These are phyloP conservation scores for Argyresthia goedartella DNA, from an alignment of 2,888 invertebrate species.

Conservation along the genomic window DNA sequence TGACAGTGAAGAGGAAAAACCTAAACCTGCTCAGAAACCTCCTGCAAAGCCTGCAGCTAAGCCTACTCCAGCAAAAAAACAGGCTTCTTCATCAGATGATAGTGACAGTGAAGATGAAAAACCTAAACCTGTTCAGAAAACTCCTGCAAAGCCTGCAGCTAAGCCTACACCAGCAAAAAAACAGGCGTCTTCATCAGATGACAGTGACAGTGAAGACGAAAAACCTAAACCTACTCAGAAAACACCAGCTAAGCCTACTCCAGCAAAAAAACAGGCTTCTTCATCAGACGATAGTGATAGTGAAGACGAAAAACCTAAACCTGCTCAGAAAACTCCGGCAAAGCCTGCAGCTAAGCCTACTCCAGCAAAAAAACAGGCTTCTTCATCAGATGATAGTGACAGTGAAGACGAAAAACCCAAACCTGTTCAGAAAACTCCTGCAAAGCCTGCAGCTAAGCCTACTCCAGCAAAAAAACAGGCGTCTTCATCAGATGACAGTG, in stretches of 20 bases:
- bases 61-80: conserved; percentile 22
- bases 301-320: conserved; percentile 21
- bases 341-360: conserved; percentile 21
- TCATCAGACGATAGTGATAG: conserved; percentile 32
- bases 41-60: conserved; percentile 24
- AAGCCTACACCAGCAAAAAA: conserved; percentile 3
- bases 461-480: conserved; percentile 26
- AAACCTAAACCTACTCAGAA: conserved; percentile 18
- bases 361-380: conserved; percentile 36
- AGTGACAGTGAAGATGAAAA: conserved; percentile 26
- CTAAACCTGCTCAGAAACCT: conserved; percentile 19
- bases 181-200: conserved; percentile 33
- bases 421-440: conserved; percentile 13
- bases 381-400: conserved; percentile 36
- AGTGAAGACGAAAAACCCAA: conserved; percentile 12
- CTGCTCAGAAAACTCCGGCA: conserved; percentile 21
- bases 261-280: conserved; percentile 25
- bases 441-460: conserved; percentile 13
- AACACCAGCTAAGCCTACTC: conserved; percentile 12
- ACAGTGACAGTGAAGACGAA: conserved; percentile 39
- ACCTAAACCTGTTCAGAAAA: conserved; percentile 17
- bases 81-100: conserved; percentile 31
- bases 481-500: conserved; percentile 36
- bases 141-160: conserved; percentile 24
- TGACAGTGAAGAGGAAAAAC: conserved; percentile 24